These are phyloP conservation scores for Liolophura sinensis DNA, from an alignment of 1,140 invertebrate genomes.

Conservation along the genomic window DNA sequence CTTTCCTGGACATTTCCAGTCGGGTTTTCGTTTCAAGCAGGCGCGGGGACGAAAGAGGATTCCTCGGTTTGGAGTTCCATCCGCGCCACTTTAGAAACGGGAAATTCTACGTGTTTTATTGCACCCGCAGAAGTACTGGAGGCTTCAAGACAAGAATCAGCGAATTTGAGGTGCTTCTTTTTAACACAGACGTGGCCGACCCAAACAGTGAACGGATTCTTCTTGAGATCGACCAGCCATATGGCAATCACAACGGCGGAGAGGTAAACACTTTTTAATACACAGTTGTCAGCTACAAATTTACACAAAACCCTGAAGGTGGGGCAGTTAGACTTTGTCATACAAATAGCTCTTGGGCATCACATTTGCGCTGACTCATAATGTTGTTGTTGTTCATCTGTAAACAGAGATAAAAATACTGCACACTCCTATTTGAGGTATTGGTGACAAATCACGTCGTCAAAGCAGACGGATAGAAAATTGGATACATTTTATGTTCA, in stretches of 20 bases:
- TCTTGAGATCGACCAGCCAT: conserved; percentile 47
- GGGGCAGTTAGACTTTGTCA: too few species aligned
- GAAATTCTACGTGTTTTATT: conserved; percentile 51
- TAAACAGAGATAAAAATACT: too few species aligned
- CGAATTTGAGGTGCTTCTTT: conserved; percentile 32
- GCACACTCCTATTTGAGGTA: too few species aligned
- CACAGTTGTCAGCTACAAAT: too few species aligned
- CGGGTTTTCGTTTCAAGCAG: conserved; percentile 18
- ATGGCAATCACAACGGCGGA: conserved; percentile 54
- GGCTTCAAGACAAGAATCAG: conserved; percentile 33
- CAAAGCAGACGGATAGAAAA: too few species aligned
- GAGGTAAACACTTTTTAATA: too few species aligned
- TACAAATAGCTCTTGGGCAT: too few species aligned
- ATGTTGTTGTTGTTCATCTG: too few species aligned
- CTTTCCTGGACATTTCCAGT: conserved; percentile 34
- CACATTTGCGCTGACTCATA: too few species aligned
- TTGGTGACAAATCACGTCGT: too few species aligned
- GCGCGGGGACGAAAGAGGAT: conserved; percentile 47
- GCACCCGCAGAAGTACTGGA: conserved; percentile 4
- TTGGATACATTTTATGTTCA: too few species aligned
- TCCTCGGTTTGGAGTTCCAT: conserved; percentile 51
- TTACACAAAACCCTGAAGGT: too few species aligned
- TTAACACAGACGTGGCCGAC: conserved; percentile 35
- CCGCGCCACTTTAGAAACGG: conserved; percentile 41
- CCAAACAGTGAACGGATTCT: conserved; percentile 32